Evolutionary conservation across 2,797 vertebrate species (phyloP).

Genomic region (Neostethus bicornis): DNA sequence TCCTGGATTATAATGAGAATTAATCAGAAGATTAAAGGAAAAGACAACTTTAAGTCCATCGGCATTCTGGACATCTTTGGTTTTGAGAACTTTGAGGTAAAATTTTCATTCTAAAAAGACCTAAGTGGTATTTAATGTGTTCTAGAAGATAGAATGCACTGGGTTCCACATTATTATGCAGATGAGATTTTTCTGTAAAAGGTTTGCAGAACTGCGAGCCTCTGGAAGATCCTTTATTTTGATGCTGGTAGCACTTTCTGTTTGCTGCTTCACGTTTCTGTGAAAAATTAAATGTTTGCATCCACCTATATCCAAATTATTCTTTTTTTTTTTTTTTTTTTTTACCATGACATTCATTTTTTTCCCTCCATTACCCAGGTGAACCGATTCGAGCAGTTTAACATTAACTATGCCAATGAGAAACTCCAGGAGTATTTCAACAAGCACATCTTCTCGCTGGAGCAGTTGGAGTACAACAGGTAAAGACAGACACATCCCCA

Average conservation of each 20-base stretch:
- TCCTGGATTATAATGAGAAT: conserved; percentile 92
- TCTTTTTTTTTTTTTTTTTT: background rate
- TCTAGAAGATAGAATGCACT: no score
- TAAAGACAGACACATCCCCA: conserved; percentile 37
- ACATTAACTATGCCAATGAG: conserved; percentile 93
- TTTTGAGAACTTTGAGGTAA: conserved; percentile 93
- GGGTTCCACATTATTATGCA: no score
- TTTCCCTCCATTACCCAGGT: conserved; percentile 72
- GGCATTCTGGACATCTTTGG: conserved; percentile 95
- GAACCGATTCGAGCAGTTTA: conserved; percentile 94
- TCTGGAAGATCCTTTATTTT: no score
- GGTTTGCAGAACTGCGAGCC: no score
- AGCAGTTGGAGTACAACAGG: conserved; percentile 93
- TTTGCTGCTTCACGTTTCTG: background rate
- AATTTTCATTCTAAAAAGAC: background rate
- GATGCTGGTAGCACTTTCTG: no score
- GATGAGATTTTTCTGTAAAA: no score
- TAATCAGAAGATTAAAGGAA: conserved; percentile 90
- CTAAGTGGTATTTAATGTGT: no score
- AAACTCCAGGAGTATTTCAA: conserved; percentile 95
- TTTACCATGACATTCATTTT: background rate
- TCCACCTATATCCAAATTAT: no score
- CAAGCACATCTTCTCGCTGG: conserved; percentile 93
- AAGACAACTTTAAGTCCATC: conserved; percentile 92
- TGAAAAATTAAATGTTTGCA: background rate